Base-by-base conservation (phyloP, 2,888 invertebrate species). In the Eilema griseolum region DNA sequence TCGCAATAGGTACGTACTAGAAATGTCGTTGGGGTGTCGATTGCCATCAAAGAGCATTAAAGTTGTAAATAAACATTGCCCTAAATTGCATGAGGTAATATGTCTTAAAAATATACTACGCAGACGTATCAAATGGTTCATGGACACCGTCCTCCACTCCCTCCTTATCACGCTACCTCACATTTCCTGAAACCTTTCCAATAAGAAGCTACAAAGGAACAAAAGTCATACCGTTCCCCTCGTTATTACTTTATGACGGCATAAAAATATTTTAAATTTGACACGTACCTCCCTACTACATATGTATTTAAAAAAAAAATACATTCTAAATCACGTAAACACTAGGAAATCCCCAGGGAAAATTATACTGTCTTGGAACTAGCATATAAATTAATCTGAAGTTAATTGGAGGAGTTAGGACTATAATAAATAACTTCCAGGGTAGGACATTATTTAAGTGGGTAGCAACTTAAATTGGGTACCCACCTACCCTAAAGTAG, bases 401-500 rank as follows among this genome's bases (percentile, higher is more conserved):
- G 52, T 52, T 20, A n/a, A 52, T 46, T 46, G 52, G 20, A 52
- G 20, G 52, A 52, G 52, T 52, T 52, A 52, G n/a, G n/a, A 52
- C 52, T 52, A 46, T 46, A 46, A 46, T 46, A 52, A 52, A 52
- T 52, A 52, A n/a, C 52, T n/a, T n/a, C 10, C 20, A n/a, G 52
- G 10, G 3, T 52, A n/a, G 52, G 8, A n/a, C 52, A n/a, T n/a
- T 0, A 52, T 52, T 52, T 52, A n/a, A 52, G 52, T 52, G 52
- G 52, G 52, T n/a, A n/a, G n/a, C 52, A 52, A 52, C n/a, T 52
- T 52, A 52, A 52, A 52, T 52, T 52, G n/a, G 52, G n/a, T n/a
- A 20, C 46, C 5, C 16, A 16, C 20, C 20, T 46, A 16, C 20
- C 20, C 20, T 8, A 52, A n/a, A 52, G 52, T 52, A 52, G 20